Evolutionary conservation across 2,113 vertebrate species (phyloP), one percentile per base, ranked within the genome.

Genomic region (Notechis scutatus): DNA sequence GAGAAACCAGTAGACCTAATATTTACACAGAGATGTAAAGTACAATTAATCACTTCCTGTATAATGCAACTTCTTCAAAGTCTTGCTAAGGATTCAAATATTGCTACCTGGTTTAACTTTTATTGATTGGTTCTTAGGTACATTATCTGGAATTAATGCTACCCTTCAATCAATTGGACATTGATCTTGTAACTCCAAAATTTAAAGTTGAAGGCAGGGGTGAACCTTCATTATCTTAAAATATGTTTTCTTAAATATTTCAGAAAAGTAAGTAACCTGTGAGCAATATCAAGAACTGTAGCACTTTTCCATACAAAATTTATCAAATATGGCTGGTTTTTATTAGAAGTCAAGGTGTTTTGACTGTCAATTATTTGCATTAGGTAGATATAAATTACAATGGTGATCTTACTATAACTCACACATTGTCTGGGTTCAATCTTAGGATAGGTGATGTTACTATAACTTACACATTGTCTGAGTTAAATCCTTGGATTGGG

Each of bases 1-100:
- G 92, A 92, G 95, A 95, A 94, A 92, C 52, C 0, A 64, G 91
- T 74, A 94, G 94, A 90, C 90, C 39, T 95, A 94, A 92, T 97
- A 95, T 96, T 97, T 96, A 94, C 95, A 92, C 29, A 23, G 90
- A 87, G 95, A 42, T 39, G 69, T 81, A 39, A 74, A 24, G 21
- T 34, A 23, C 21, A 23, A 20, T 21, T 50, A 24, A 39, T 20
- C 87, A 5, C 39, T 57, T 57, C 87, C 7, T 88, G 42, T 6
- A 23, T 56, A 34, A 42, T 89, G 56, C 86, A 88, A 39, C 9
- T 34, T 39, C 29, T 56, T 89, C n/a, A 56, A 56, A 42, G 9
- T 39, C 87, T 42, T 89, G n/a, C 87, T 89, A 34, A 20, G 42
- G 42, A 24, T 23, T 21, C n/a, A 23, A 39, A 42, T 10, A 89